phyloP scores from a whole-genome alignment of 2,888 invertebrate genomes.

The Diploptera punctata region DNA sequence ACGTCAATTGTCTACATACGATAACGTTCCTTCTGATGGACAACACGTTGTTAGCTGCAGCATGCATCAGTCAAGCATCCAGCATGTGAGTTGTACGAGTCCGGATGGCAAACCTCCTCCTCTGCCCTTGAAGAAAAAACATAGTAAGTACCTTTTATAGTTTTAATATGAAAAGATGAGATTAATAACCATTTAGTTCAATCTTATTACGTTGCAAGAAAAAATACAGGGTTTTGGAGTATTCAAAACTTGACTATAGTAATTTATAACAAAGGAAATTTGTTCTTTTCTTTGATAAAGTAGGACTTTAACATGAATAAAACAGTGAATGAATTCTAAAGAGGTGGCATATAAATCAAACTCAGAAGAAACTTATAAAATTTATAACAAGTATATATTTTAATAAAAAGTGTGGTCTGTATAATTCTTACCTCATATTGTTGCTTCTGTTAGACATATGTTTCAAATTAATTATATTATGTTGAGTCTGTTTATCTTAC shows the following conservation, averaged over 20 bases:
- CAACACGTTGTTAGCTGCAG: slow-evolving; percentile 48
- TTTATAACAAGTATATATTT: too few relatives aligned
- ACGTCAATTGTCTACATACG: slow-evolving; percentile 72
- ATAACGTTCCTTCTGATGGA: slow-evolving; percentile 63
- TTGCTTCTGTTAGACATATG: too few relatives aligned
- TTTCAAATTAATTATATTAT: too few relatives aligned
- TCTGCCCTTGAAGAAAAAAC: slow-evolving; percentile 90
- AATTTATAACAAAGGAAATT: neutral
- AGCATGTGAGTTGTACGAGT: slow-evolving; percentile 45
- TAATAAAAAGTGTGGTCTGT: too few relatives aligned
- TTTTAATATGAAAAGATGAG: neutral
- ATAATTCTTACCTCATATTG: too few relatives aligned
- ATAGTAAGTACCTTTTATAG: slow-evolving; percentile 76
- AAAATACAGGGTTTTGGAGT: neutral
- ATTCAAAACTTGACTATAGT: neutral
- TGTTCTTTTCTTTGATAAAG: too few relatives aligned
- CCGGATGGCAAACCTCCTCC: slow-evolving; percentile 79
- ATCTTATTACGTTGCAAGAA: neutral
- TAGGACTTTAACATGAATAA: too few relatives aligned
- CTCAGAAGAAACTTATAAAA: too few relatives aligned
- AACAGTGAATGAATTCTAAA: too few relatives aligned
- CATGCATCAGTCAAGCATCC: slow-evolving; percentile 53
- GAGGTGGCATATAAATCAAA: too few relatives aligned
- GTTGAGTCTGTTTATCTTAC: too few relatives aligned
- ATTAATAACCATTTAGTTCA: neutral